Evolutionary conservation across 1,140 invertebrate genomes (phyloP).

Genomic region (Zaprionus inermis): DNA sequence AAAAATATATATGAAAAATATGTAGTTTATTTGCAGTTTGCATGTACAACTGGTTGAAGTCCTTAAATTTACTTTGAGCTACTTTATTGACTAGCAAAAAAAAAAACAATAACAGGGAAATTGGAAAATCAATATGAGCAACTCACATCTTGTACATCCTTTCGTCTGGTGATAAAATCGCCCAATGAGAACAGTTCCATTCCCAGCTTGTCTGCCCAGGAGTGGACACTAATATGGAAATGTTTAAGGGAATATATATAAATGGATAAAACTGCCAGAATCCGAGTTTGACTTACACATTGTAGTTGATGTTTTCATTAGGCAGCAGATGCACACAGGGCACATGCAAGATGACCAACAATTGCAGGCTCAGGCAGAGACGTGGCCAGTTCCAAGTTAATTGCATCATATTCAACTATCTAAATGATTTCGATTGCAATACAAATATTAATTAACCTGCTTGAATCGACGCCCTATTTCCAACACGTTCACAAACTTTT

Average conservation of each 20-base stretch:
- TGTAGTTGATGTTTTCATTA: slow-evolving; percentile 82
- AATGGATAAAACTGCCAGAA: background rate
- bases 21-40: no score
- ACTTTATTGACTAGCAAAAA: slow-evolving; percentile 16
- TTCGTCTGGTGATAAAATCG: slow-evolving; percentile 89
- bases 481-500: background rate
- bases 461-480: background rate
- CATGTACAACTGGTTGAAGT: no score
- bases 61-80: no score
- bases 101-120: slow-evolving; percentile 45
- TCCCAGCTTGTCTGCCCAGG: slow-evolving; percentile 90
- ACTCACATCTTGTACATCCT: slow-evolving; percentile 88
- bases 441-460: background rate
- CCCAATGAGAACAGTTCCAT: slow-evolving; percentile 89
- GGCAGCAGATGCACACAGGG: slow-evolving; percentile 58
- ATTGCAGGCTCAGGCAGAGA: slow-evolving; percentile 62
- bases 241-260: background rate
- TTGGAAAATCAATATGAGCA: slow-evolving; percentile 72
- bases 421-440: slow-evolving; percentile 14
- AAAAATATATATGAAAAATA: no score
- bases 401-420: slow-evolving; percentile 40
- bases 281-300: slow-evolving; percentile 65
- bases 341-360: slow-evolving; percentile 56
- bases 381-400: slow-evolving; percentile 61
- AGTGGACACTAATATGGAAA: slow-evolving; percentile 86